Conservation (phyloP, 2,113 vertebrate genomes). For the Falcunculus frontatus region DNA sequence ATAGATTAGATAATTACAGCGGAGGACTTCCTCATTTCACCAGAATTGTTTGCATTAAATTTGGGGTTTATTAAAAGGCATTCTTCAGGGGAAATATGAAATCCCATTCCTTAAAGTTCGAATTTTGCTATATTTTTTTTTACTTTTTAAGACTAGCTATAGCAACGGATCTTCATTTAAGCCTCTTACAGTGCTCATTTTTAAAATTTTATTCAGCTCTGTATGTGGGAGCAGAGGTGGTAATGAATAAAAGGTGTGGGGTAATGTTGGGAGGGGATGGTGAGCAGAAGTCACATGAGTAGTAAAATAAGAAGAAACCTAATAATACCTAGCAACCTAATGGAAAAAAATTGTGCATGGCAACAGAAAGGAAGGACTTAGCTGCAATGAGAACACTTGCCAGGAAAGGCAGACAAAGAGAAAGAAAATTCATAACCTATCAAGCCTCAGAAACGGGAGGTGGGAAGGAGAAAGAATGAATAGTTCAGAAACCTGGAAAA, state of each 20-base stretch:
- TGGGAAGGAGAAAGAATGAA: background rate
- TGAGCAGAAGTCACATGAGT: conserved; percentile 46
- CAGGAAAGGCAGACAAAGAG: conserved; percentile 10
- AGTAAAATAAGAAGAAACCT: conserved; percentile 42
- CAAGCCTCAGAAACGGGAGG: background rate
- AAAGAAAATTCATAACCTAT: conserved; percentile 4
- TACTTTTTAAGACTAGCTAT: background rate
- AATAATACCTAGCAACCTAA: conserved; percentile 49
- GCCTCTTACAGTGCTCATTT: background rate
- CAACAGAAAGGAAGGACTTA: conserved; percentile 46
- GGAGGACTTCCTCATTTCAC: background rate
- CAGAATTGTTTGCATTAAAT: background rate
- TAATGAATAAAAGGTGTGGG: conserved; percentile 45
- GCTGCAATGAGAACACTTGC: background rate
- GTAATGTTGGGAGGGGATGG: background rate
- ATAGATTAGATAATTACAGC: background rate
- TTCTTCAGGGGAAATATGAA: background rate
- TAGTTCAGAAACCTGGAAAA: background rate
- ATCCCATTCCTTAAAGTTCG: background rate
- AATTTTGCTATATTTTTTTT: background rate
- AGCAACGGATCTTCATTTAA: background rate
- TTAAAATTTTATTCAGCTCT: background rate
- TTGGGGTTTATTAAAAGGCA: background rate
- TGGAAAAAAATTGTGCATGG: background rate
- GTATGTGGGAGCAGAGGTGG: background rate